A percentile compares a stretch with the other conserved stretches of the same genome.
These are phyloP conservation scores for Semaprochilodus insignis DNA, from an alignment of 2,797 vertebrate species.

Conservation along the genomic window DNA sequence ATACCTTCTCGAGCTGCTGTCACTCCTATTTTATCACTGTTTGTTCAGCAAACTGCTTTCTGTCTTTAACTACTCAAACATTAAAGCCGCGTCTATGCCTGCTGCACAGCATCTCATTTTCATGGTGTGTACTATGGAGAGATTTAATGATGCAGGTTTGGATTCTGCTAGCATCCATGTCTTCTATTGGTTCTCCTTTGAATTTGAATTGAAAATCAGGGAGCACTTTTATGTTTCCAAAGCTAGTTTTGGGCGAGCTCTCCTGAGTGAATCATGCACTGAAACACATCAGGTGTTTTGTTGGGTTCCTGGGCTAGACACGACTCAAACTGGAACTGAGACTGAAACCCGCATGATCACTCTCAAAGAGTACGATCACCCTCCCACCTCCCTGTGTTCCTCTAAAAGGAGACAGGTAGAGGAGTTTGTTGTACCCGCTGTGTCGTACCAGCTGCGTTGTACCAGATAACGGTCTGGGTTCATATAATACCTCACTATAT, in stretches of 20 bases:
- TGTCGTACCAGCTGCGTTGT: background rate
- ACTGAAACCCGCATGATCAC: conserved; percentile 68
- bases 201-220: background rate
- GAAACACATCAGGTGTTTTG: conserved; percentile 23
- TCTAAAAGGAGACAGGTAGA: conserved; percentile 8
- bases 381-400: conserved; percentile 54
- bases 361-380: conserved; percentile 36
- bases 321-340: conserved; percentile 69
- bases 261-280: background rate
- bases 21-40: background rate
- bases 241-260: background rate
- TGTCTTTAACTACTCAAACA: background rate
- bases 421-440: background rate
- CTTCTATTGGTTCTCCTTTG: background rate
- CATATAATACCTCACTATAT: background rate
- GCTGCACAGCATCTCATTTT: background rate
- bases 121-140: background rate
- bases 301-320: conserved; percentile 45
- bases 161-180: background rate
- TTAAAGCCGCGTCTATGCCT: background rate
- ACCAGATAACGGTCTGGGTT: conserved; percentile 20
- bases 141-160: background rate
- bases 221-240: background rate
- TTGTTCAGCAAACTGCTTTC: background rate
- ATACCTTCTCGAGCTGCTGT: background rate